Base-by-base conservation (phyloP, 2,113 vertebrate genomes). In the Gasterosteus aculeatus region DNA sequence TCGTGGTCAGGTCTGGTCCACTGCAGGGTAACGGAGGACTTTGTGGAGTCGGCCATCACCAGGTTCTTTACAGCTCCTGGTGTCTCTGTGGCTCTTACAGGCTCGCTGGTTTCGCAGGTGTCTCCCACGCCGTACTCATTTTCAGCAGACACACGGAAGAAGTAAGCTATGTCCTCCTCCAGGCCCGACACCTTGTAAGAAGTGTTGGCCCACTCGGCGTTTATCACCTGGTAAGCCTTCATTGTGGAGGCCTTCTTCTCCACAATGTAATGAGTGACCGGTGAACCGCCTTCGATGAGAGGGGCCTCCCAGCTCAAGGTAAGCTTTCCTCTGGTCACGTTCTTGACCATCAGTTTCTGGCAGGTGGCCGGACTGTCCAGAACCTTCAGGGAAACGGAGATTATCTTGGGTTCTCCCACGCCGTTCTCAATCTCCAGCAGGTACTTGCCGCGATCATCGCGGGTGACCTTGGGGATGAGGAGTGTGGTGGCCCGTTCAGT, bases 1-100 rank as follows among this genome's bases (percentile, higher is more conserved):
- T 99, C 95, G 22, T 98, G 97, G 81, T 99, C 97, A 39, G 98
- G 98, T 86, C 96, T 97, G 85, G 82, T 95, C 98, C 98, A 99
- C 83, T 95, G 94, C 67, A 99, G 67, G 53, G 90, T 95, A 54
- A 99, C 96, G 54, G 98, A 98, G 64, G 82, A 95, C 82, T 97
- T 99, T 82, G 97, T 96, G 60, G 98, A 97, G 69, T 99, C 98
- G 87, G 94, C 90, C 95, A 99, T 93, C 5, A 93, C 77, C 56
- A 99, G 89, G 58, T 97, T 92, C 71, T 95, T 97, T 26, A 99
- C 91, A 58, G 96, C 95, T 86, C 96, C 98, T 73, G 98, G 98
- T n/a, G 95, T 78, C 49, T 99, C 97, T 0, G 96, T 96, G 71
- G 98, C 95, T 93, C 98, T 97, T 66, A 99, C 96, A 1, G 98